These are phyloP conservation scores for Eira barbara DNA, from an alignment of 2,113 vertebrate species.

Conservation along the genomic window DNA sequence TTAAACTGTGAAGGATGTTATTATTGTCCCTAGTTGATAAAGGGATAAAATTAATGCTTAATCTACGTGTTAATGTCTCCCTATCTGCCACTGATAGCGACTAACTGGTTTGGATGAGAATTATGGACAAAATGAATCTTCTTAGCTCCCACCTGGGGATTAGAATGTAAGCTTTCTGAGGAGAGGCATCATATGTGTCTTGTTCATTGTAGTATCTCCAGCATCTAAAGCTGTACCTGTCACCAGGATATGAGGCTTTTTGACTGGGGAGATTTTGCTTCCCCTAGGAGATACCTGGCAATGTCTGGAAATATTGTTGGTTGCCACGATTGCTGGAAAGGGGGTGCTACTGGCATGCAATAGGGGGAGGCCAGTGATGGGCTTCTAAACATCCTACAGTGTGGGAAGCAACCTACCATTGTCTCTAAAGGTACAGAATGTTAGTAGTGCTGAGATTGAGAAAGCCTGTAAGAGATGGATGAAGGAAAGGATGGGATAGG, in stretches of 20 bases:
- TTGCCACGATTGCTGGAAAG: not conserved
- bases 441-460: not conserved
- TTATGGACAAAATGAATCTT: not conserved
- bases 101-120: not conserved
- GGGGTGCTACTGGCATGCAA: not conserved
- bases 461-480: not conserved
- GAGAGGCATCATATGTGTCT: rapidly evolving
- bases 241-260: not conserved
- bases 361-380: not conserved
- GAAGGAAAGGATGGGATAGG: not conserved
- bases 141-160: not conserved
- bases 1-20: not conserved
- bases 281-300: not conserved
- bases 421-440: not conserved
- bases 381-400: not conserved
- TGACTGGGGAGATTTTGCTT: not conserved
- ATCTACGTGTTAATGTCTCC: not conserved
- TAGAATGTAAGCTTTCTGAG: not conserved
- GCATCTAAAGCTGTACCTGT: not conserved
- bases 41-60: not conserved
- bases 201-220: not conserved
- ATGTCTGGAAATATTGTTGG: not conserved
- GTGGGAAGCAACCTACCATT: rapidly evolving
- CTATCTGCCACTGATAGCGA: not conserved
- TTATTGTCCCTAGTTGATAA: not conserved